Evolutionary conservation across 2,797 vertebrate genomes (phyloP).

Genomic region (Alauda arvensis): DNA sequence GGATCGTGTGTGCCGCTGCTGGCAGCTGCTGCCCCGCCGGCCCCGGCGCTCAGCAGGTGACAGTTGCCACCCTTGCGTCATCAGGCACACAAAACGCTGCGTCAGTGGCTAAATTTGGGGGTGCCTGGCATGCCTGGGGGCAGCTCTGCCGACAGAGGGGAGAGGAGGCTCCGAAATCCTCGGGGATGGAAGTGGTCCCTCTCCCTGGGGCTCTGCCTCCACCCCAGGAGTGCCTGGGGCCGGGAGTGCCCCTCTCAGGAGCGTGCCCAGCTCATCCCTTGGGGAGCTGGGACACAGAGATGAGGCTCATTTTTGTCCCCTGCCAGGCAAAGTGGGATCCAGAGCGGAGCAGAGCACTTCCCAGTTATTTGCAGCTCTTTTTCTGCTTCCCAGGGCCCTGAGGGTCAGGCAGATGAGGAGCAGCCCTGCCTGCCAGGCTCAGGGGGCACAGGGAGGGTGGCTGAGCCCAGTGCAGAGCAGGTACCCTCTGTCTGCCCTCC

Average conservation of each 20-base stretch:
- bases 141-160: neutral
- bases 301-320: neutral
- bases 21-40: constrained; percentile 18
- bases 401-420: neutral
- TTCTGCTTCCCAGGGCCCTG: neutral
- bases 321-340: neutral
- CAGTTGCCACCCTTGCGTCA: neutral
- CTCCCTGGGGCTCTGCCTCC: neutral
- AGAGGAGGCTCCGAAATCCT: neutral
- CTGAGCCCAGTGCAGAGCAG: neutral
- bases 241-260: neutral
- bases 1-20: neutral
- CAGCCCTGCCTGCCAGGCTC: neutral
- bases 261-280: neutral
- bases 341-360: neutral
- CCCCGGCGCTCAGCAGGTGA: neutral
- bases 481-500: neutral
- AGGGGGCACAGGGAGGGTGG: neutral
- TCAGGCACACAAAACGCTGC: constrained; percentile 24
- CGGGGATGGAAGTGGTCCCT: neutral
- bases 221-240: neutral
- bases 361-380: constrained; percentile 10
- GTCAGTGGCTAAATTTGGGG: constrained; percentile 54
- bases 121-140: neutral
- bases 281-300: fast-evolving